Conservation (phyloP, 2,113 vertebrate species). For the Rhinolophus sinicus region DNA sequence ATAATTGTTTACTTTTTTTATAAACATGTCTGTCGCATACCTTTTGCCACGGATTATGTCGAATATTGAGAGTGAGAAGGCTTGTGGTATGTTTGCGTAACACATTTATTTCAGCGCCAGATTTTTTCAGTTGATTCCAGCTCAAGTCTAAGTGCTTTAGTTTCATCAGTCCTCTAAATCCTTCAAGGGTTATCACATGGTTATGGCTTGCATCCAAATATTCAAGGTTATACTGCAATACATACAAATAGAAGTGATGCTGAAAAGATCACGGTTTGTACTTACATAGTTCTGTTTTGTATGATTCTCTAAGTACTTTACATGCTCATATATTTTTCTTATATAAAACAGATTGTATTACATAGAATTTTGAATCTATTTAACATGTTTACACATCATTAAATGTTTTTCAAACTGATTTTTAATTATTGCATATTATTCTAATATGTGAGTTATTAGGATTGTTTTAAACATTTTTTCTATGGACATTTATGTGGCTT, state of each 20-base stretch:
- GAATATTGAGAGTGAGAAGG: constrained; percentile 85
- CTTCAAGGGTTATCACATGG: constrained; percentile 86
- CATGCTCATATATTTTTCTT: neutral
- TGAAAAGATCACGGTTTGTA: neutral
- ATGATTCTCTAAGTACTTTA: neutral
- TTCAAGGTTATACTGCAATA: constrained; percentile 87
- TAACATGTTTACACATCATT: neutral
- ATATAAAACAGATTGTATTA: neutral
- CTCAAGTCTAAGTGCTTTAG: constrained; percentile 89
- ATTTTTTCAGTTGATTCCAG: constrained; percentile 89
- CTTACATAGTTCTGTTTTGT: constrained; percentile 32
- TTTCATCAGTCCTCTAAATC: constrained; percentile 84
- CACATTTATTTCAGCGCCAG: constrained; percentile 83
- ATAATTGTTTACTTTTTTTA: neutral
- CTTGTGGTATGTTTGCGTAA: constrained; percentile 86
- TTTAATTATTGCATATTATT: neutral
- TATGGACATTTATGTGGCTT: neutral
- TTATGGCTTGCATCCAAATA: constrained; percentile 91
- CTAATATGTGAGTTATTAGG: neutral
- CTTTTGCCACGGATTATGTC: constrained; percentile 89
- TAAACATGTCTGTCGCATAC: constrained; percentile 48
- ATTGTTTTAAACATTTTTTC: neutral
- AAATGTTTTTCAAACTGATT: neutral
- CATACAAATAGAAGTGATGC: neutral
- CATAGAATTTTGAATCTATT: constrained; percentile 12